phyloP scores from a whole-genome alignment of 64 coral and sea anemone genomes.

The Acropora tenuis region DNA sequence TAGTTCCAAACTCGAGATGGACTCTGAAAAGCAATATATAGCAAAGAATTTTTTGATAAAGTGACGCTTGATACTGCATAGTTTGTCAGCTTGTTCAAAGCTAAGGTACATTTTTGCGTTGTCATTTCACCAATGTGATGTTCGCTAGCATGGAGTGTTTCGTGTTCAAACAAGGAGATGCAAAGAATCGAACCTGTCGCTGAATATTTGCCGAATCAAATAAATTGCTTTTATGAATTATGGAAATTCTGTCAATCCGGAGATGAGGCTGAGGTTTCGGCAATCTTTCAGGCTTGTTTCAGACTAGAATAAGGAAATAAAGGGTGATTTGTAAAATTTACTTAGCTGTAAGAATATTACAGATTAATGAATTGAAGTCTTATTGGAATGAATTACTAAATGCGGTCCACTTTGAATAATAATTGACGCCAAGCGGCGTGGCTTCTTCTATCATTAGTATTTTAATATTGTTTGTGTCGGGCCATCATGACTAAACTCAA shows the following conservation, averaged over 20 bases:
- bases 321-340: not conserved
- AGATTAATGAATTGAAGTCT: not conserved
- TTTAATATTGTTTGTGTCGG: not conserved
- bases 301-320: not conserved
- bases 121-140: not conserved
- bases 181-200: slow-evolving; percentile 24
- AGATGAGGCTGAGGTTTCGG: not conserved
- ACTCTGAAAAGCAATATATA: not conserved
- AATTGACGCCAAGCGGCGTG: not conserved
- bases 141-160: not conserved
- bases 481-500: no score
- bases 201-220: slow-evolving; percentile 38
- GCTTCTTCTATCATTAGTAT: slow-evolving; percentile 16
- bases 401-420: slow-evolving; percentile 15
- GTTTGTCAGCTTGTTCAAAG: not conserved
- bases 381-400: not conserved
- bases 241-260: slow-evolving; percentile 35
- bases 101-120: not conserved
- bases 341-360: not conserved
- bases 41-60: no score
- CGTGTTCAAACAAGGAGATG: slow-evolving; percentile 32
- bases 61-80: no score
- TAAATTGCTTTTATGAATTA: slow-evolving; percentile 48
- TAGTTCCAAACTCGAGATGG: not conserved
- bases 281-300: slow-evolving; percentile 5